Evolutionary conservation across 2,113 vertebrate species (phyloP), one percentile per base, ranked within the genome.

Genomic region (Vulpes lagopus): DNA sequence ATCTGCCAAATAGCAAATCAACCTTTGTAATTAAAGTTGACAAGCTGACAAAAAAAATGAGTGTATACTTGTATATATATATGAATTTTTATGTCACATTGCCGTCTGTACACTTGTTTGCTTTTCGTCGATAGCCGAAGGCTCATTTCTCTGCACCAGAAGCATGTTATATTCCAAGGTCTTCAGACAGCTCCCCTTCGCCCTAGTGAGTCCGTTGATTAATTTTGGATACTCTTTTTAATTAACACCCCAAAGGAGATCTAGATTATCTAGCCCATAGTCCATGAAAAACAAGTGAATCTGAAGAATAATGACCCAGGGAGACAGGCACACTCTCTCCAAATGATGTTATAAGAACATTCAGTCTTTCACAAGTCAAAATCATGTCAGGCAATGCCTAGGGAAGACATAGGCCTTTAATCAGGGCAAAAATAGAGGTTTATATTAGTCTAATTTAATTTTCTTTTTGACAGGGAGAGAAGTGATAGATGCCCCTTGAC

Each of bases 41-140:
- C 99, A 99, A 99, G 99, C 99, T 99, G 99, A 99, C 99, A 99
- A 99, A 98, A 98, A 99, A 99, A 99, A 99, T 99, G 99, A 99
- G 99, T 99, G 99, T 99, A 99, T 99, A 99, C 99, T 99, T 98
- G 99, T 99, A 99, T 99, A 99, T 99, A 98, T 99, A 99, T 99
- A 99, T 99, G 99, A 99, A 99, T 99, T 99, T 99, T 99, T 99
- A 99, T 99, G 99, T 99, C 99, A 99, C 98, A 99, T 99, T 98
- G 98, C 99, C 98, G 99, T 99, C 99, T 99, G 99, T 99, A 99
- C 99, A 98, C 99, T 99, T 99, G 99, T 99, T 99, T 99, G 99
- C 98, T 98, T 98, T 98, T 98, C 98, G 99, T 98, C 99, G 99
- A 99, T 99, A 99, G 99, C 99, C 99, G 99, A 99, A 99, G 99